These are phyloP conservation scores for Elachura formosa DNA, from an alignment of 2,113 vertebrate species.

Conservation along the genomic window DNA sequence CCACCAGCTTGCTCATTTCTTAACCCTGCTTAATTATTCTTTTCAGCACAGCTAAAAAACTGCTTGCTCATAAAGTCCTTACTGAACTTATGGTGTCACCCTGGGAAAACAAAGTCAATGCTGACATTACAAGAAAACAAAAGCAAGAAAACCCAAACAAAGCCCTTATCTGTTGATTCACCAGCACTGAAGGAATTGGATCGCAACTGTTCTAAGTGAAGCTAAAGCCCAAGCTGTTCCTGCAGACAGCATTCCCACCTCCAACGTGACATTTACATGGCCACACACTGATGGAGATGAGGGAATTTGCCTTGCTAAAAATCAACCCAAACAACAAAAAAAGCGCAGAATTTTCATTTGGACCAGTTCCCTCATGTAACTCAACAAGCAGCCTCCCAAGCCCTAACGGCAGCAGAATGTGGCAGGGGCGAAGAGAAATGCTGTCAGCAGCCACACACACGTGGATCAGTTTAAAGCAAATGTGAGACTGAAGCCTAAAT, in stretches of 20 bases:
- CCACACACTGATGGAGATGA: neutral
- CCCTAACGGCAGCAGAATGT: neutral
- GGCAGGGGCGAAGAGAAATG: neutral
- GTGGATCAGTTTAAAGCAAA: neutral
- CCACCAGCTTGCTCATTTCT: neutral
- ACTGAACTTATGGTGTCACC: neutral
- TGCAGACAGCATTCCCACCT: neutral
- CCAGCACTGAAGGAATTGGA: neutral
- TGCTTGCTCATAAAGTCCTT: neutral
- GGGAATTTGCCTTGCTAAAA: neutral
- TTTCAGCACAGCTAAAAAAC: neutral
- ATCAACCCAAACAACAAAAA: neutral
- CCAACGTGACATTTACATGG: neutral
- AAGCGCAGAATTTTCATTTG: neutral
- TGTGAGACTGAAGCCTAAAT: neutral
- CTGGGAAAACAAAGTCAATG: neutral
- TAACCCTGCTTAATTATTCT: neutral
- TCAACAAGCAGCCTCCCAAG: neutral
- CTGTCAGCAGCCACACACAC: slow-evolving; percentile 18
- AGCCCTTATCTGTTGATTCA: neutral
- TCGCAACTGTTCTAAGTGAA: neutral
- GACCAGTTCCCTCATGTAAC: neutral
- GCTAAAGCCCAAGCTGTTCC: neutral
- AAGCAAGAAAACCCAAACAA: neutral
- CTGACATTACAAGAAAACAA: neutral